phyloP scores from a whole-genome alignment of 2,888 invertebrate genomes.

The Penaeus monodon region DNA sequence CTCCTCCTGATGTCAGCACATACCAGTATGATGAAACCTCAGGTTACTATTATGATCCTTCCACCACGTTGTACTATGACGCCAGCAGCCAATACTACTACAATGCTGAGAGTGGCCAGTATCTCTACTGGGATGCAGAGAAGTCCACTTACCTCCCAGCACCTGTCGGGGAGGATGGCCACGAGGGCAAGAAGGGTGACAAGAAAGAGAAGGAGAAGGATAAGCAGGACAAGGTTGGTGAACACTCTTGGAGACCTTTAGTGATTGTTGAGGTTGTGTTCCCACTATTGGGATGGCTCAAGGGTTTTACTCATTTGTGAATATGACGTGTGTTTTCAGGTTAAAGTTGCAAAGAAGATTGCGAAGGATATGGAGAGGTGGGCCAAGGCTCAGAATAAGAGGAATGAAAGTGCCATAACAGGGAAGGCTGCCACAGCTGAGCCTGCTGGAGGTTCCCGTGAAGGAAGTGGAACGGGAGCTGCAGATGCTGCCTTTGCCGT shows the following conservation, averaged over 20 bases:
- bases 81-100: constrained; percentile 96
- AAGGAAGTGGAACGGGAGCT: constrained; percentile 76
- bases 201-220: constrained; percentile 78
- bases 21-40: constrained; percentile 95
- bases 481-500: constrained; percentile 95
- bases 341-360: constrained; percentile 96
- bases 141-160: constrained; percentile 71
- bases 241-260: no score
- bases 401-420: constrained; percentile 79
- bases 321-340: constrained; percentile 72
- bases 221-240: constrained; percentile 72
- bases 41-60: constrained; percentile 95
- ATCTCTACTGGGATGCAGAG: constrained; percentile 92
- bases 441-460: constrained; percentile 65
- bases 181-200: constrained; percentile 67
- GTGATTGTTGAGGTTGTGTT: background rate
- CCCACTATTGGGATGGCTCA: background rate
- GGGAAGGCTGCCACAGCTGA: constrained; percentile 66
- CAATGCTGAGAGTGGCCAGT: constrained; percentile 89
- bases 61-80: constrained; percentile 95
- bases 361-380: constrained; percentile 95
- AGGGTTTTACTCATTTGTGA: background rate
- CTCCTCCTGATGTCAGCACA: constrained; percentile 85
- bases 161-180: constrained; percentile 67
- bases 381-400: constrained; percentile 97